Conservation (phyloP, 2,113 vertebrate genomes). For the Hippocampus comes region DNA sequence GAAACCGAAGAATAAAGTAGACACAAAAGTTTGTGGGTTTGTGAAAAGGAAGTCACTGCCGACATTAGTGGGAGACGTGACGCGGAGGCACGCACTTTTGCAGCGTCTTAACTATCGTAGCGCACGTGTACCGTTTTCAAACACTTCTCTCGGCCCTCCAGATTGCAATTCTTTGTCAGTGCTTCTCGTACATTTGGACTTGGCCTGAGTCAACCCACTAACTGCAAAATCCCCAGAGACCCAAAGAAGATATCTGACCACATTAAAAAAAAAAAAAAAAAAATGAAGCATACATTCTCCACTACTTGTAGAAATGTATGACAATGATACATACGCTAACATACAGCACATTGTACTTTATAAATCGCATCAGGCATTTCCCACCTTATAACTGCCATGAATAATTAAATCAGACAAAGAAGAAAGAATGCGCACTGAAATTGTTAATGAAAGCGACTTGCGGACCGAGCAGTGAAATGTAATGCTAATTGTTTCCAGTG, state of each 20-base stretch:
- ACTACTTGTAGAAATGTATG: neutral
- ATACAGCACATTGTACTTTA: conserved; percentile 17
- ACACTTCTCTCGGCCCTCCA: too few species aligned
- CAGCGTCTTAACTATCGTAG: too few species aligned
- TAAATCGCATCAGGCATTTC: conserved; percentile 23
- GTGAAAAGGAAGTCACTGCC: too few species aligned
- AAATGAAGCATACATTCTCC: neutral
- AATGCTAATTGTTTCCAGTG: conserved; percentile 73
- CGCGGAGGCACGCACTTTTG: too few species aligned
- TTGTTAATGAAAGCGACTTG: conserved; percentile 36
- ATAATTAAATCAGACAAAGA: conserved; percentile 40
- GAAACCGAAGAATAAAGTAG: too few species aligned
- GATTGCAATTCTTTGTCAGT: too few species aligned
- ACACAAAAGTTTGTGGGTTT: too few species aligned
- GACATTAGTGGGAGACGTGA: too few species aligned
- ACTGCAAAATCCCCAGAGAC: neutral
- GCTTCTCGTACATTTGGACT: neutral
- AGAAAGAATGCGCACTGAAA: conserved; percentile 49
- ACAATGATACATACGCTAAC: conserved; percentile 3
- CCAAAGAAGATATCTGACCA: neutral
- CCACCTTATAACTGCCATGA: conserved; percentile 33
- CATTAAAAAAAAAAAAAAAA: neutral
- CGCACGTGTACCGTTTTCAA: too few species aligned
- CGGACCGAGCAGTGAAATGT: conserved; percentile 42
- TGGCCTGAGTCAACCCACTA: neutral